These are phyloP conservation scores for Tortricodes alternella DNA, from an alignment of 2,888 invertebrate species.

Conservation along the genomic window DNA sequence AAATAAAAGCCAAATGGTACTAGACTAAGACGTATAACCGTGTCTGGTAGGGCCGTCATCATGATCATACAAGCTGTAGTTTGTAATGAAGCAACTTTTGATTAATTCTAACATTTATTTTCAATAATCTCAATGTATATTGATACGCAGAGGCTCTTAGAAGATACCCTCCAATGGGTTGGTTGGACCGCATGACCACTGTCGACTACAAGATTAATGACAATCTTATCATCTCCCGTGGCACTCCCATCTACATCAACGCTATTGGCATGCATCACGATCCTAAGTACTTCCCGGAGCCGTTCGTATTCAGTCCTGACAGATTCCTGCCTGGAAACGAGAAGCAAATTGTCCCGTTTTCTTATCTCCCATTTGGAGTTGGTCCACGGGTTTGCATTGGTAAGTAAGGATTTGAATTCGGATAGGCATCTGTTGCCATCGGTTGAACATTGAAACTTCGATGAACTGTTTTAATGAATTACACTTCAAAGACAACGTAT, in stretches of 20 bases:
- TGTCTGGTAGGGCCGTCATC: no score
- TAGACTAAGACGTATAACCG: no score
- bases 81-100: no score
- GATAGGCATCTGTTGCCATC: background rate
- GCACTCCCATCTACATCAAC: slow-evolving; percentile 53
- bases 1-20: no score
- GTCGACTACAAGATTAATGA: slow-evolving; percentile 51
- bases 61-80: no score
- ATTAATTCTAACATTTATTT: background rate
- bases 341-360: slow-evolving; percentile 23
- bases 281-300: slow-evolving; percentile 32
- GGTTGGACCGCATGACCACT: slow-evolving; percentile 50
- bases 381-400: background rate
- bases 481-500: background rate
- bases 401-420: background rate
- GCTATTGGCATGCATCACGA: slow-evolving; percentile 46
- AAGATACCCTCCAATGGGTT: slow-evolving; percentile 57
- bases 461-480: no score
- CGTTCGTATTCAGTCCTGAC: slow-evolving; percentile 31
- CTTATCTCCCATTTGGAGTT: slow-evolving; percentile 35
- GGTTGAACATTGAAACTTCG: background rate
- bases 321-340: slow-evolving; percentile 33
- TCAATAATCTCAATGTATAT: background rate
- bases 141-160: slow-evolving; percentile 47
- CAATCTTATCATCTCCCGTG: slow-evolving; percentile 47